Evolutionary conservation across 2,888 invertebrate genomes (phyloP).

Genomic region (Watsonalla binaria): DNA sequence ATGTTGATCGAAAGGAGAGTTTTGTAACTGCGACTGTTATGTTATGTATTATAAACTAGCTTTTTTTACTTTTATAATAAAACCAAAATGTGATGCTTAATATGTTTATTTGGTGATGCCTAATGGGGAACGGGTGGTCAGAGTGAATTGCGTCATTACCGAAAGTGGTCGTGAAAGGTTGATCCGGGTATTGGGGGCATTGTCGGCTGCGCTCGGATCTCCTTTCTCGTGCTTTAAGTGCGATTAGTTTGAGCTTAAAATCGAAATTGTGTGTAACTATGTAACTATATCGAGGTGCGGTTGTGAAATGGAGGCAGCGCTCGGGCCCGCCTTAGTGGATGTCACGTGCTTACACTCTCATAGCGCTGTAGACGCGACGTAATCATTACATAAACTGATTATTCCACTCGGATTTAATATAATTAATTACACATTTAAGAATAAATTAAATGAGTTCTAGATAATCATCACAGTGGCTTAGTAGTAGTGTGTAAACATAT

Average conservation of each 20-base stretch:
- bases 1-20: slow-evolving; percentile 62
- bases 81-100: slow-evolving; percentile 61
- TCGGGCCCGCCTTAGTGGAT: slow-evolving; percentile 48
- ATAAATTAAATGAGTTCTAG: no score
- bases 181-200: slow-evolving; percentile 33
- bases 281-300: slow-evolving; percentile 23
- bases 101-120: slow-evolving; percentile 49
- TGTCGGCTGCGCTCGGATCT: slow-evolving; percentile 30
- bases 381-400: slow-evolving; percentile 35
- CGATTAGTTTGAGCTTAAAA: slow-evolving; percentile 47
- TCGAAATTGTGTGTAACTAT: slow-evolving; percentile 49
- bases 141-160: slow-evolving; percentile 51
- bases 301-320: slow-evolving; percentile 34
- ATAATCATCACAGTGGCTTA: no score
- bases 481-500: no score
- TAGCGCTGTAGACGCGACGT: slow-evolving; percentile 38
- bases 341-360: slow-evolving; percentile 54
- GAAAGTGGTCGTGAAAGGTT: slow-evolving; percentile 73
- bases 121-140: slow-evolving; percentile 30
- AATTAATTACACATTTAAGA: no score
- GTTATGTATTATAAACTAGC: slow-evolving; percentile 71
- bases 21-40: slow-evolving; percentile 69
- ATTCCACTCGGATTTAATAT: slow-evolving; percentile 3
- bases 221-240: slow-evolving; percentile 50
- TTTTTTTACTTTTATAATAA: slow-evolving; percentile 71